Base-by-base conservation (phyloP, 2,113 vertebrate genomes). In the Thamnophis sirtalis region DNA sequence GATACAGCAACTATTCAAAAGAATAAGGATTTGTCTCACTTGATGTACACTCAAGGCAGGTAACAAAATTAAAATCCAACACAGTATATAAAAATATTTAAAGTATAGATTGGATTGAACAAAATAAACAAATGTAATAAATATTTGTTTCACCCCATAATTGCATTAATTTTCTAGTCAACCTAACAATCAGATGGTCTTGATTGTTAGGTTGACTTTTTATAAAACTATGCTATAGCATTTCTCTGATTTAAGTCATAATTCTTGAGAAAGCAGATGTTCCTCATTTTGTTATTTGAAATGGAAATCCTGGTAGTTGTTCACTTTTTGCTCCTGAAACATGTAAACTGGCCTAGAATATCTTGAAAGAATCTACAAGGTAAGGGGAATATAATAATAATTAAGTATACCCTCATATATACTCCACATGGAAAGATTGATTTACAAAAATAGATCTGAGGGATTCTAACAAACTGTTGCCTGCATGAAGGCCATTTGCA, bases 81-180 rank as follows among this genome's bases (percentile, higher is more conserved):
- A 33, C n/a, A 38, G n/a, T n/a, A 38, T 80, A 38, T 80, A 80
- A 80, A 73, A 80, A 80, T 19, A 7, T 38, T 80, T 80, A 80
- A 73, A 73, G 15, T 80, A 80, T 38, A 33, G 33, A 80, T 80
- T 19, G 2, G 38, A 38, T 80, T 38, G 13, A 33, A 73, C 63
- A 68, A 68, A 68, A 68, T 60, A 33, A 68, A 68, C 0, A 10
- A 86, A 19, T 53, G 0, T 4, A 5, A 93, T 87, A 86, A 53
- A 93, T 0, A 15, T 55, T 43, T 88, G 22, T 87, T 68, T 1
- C 28, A 94, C 89, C 9, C 68, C 1, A 0, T 11, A 4, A 58
- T 6, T 90, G n/a, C 0, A 0, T 53, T 54, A 0, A 0, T 80
- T 1, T 0, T 63, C 55, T 48, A 73, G 4, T 43, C 43, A 43